phyloP scores from a whole-genome alignment of 2,888 invertebrate genomes.

The Junonia oenone region DNA sequence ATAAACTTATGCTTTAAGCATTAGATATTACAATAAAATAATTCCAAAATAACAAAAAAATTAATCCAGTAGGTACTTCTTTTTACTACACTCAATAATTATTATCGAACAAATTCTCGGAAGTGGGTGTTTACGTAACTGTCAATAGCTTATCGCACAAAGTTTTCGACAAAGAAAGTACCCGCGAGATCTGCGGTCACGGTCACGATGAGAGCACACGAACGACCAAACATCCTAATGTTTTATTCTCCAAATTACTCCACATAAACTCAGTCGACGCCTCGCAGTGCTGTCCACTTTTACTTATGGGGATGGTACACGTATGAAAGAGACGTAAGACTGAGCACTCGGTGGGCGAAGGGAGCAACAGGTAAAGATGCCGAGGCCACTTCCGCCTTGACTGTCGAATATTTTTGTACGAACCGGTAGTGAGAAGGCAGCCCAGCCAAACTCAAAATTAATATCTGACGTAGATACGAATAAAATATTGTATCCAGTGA shows the following conservation, averaged over 20 bases:
- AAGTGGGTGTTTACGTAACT: not conserved
- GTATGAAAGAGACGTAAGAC: constrained; percentile 56
- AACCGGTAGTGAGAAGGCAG: constrained; percentile 78
- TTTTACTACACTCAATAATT: not conserved
- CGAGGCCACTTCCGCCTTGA: constrained; percentile 80
- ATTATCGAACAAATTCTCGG: not conserved
- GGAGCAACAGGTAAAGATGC: constrained; percentile 81
- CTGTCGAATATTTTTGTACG: constrained; percentile 80
- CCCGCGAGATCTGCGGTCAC: constrained; percentile 65
- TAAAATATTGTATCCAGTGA: not conserved
- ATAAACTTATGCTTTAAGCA: not conserved
- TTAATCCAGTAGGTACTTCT: not conserved
- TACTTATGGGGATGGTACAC: constrained; percentile 43
- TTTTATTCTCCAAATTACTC: constrained; percentile 73
- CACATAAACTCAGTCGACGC: constrained; percentile 38
- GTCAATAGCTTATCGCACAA: not conserved
- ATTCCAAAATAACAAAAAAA: not conserved
- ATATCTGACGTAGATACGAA: not conserved
- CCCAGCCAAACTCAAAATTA: constrained; percentile 60
- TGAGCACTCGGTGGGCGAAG: constrained; percentile 67
- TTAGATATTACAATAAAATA: not conserved
- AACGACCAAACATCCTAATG: constrained; percentile 59
- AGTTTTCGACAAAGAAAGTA: constrained; percentile 59
- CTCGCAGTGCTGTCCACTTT: constrained; percentile 34
- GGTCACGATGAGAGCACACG: constrained; percentile 51